Percentiles rank a stretch among this genome's conserved stretches.
These are phyloP conservation scores for Cybosia mesomella DNA, from an alignment of 2,888 invertebrate genomes.

Conservation along the genomic window DNA sequence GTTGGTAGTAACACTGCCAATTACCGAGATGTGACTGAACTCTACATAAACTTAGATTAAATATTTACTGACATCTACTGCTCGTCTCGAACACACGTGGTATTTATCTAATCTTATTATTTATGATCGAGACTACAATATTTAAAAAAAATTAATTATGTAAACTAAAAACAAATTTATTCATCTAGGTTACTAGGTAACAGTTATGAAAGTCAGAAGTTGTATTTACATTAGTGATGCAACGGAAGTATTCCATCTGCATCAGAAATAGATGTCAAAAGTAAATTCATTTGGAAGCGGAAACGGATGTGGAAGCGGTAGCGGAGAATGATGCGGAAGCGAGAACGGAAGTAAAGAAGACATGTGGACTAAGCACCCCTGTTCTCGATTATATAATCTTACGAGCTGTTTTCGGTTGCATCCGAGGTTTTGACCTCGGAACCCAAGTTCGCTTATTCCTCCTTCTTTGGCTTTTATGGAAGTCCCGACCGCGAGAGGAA, in stretches of 20 bases:
- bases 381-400: too few species aligned
- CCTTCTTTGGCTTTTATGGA: too few species aligned
- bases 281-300: neutral
- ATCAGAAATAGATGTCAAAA: neutral
- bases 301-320: neutral
- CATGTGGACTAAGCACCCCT: neutral
- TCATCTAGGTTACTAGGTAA: conserved; percentile 2
- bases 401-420: too few species aligned
- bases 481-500: too few species aligned
- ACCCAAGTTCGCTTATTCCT: too few species aligned
- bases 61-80: too few species aligned
- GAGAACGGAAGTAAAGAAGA: too few species aligned
- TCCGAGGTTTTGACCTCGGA: too few species aligned
- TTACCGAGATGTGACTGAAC: too few species aligned
- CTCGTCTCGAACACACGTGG: neutral
- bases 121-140: neutral
- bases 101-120: neutral
- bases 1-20: too few species aligned
- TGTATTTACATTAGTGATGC: neutral
- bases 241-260: neutral
- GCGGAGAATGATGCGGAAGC: neutral
- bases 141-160: neutral
- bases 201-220: conserved; percentile 2
- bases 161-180: neutral
- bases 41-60: neutral